Evolutionary conservation across 2,888 invertebrate species (phyloP), one percentile per base, ranked within the genome.

Genomic region (Drosophila cyrtoloma): DNA sequence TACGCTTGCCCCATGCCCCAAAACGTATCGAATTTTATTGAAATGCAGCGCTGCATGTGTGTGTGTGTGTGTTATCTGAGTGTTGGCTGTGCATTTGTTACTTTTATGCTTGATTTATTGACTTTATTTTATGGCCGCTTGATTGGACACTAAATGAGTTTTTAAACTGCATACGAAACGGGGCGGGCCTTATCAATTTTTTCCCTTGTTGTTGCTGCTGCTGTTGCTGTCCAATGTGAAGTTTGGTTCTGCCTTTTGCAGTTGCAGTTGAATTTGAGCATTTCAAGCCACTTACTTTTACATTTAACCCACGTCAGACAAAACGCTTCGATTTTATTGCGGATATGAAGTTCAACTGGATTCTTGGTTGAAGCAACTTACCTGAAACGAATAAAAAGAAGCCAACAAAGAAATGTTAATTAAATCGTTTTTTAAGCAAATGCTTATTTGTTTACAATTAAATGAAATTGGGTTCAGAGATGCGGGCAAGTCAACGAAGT

Each of bases 21-120:
- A 79, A 89, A 86, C 91, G 89, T 91, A 86, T 86, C 86, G 90
- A 91, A 91, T 86, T 86, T 86, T 86, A 86, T 86, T 86, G 91
- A 91, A 86, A 87, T 91, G 82, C 86, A 91, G 76, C 59, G 59
- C 62, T 68, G 64, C 70, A 83, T 59, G 55, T 67, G 56, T 22
- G 47, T 55, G 55, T 37, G 33, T 37, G 12, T 76, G 73, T 61
- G 84, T 90, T 85, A 85, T 85, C 91, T 84, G 84, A 71, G 84
- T 72, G 86, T 90, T 90, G 84, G 67, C 87, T 89, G 91, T 89
- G 91, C 88, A 90, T 86, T 91, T 86, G 90, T 86, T 90, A 91
- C 91, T 91, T 86, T 86, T 90, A 85, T 91, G 91, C 83, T 86
- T 86, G 86, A 86, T 86, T 86, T 86, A 86, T 86, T 86, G 91